These are phyloP conservation scores for Polyommatus iphigenia DNA, from an alignment of 2,888 invertebrate genomes.

Conservation along the genomic window DNA sequence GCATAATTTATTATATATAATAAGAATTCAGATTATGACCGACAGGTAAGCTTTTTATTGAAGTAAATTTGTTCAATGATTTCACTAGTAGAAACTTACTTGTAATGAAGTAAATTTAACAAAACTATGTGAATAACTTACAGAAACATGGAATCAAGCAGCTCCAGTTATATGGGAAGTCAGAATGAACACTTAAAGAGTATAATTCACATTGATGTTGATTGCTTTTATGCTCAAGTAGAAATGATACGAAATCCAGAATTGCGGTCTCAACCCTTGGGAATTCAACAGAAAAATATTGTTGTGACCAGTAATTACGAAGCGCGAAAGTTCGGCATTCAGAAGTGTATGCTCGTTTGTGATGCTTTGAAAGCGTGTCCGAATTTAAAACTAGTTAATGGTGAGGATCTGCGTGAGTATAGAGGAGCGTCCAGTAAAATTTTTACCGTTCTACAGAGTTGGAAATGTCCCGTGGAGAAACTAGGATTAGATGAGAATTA, in stretches of 20 bases:
- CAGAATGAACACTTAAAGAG: slow-evolving; percentile 81
- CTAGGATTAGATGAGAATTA: slow-evolving; percentile 93
- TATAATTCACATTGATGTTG: slow-evolving; percentile 90
- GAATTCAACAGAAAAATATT: slow-evolving; percentile 91
- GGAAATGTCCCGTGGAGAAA: slow-evolving; percentile 87
- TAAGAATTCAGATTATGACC: slow-evolving; percentile 65
- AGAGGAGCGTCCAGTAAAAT: slow-evolving; percentile 89
- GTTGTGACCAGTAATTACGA: slow-evolving; percentile 92
- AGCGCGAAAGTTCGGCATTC: slow-evolving; percentile 87
- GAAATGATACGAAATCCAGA: slow-evolving; percentile 88
- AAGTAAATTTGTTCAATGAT: slow-evolving; percentile 51
- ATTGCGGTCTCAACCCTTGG: slow-evolving; percentile 84
- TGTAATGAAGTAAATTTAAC: slow-evolving; percentile 65
- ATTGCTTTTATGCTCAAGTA: slow-evolving; percentile 93
- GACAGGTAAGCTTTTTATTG: slow-evolving; percentile 63
- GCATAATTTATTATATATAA: slow-evolving; percentile 57
- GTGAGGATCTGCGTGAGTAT: slow-evolving; percentile 91
- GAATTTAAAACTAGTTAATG: slow-evolving; percentile 86
- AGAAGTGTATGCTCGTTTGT: slow-evolving; percentile 88
- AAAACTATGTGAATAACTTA: slow-evolving; percentile 59
- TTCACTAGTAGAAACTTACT: slow-evolving; percentile 67
- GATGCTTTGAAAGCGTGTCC: slow-evolving; percentile 89
- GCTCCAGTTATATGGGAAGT: slow-evolving; percentile 63
- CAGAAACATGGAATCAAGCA: slow-evolving; percentile 76
- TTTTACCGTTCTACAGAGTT: slow-evolving; percentile 85